Percentiles rank a stretch among this genome's conserved stretches.
These are phyloP conservation scores for Peromyscus maniculatus DNA, from an alignment of 2,113 vertebrate species.

Conservation along the genomic window DNA sequence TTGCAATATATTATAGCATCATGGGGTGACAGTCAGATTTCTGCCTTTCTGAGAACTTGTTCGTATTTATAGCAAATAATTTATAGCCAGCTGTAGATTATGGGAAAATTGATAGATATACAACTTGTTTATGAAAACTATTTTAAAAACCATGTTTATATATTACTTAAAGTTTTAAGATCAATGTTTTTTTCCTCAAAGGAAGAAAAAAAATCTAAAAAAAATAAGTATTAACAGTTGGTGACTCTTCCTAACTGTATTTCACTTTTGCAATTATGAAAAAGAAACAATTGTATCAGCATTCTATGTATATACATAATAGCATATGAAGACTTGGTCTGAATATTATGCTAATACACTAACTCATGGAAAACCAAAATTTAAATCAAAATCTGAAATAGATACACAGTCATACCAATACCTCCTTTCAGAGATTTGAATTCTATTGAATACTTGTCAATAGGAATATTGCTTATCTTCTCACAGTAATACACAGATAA, in stretches of 20 bases:
- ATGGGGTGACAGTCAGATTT: neutral
- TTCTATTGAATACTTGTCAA: constrained; percentile 23
- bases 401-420: neutral
- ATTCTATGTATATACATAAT: neutral
- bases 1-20: neutral
- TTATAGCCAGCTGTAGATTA: neutral
- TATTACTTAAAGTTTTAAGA: constrained; percentile 50
- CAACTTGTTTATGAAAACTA: neutral
- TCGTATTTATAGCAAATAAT: constrained; percentile 27
- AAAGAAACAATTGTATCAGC: neutral
- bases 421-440: constrained; percentile 29
- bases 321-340: neutral
- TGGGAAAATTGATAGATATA: constrained; percentile 50
- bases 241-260: neutral
- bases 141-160: neutral
- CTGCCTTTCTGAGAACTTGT: neutral
- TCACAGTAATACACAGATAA: constrained; percentile 1
- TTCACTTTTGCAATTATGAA: neutral
- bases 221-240: neutral
- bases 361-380: constrained; percentile 6
- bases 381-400: constrained; percentile 52
- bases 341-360: neutral
- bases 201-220: neutral
- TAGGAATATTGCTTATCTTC: neutral
- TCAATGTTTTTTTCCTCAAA: neutral